Conservation (phyloP, 2,888 invertebrate genomes). For the Elmis aenea region DNA sequence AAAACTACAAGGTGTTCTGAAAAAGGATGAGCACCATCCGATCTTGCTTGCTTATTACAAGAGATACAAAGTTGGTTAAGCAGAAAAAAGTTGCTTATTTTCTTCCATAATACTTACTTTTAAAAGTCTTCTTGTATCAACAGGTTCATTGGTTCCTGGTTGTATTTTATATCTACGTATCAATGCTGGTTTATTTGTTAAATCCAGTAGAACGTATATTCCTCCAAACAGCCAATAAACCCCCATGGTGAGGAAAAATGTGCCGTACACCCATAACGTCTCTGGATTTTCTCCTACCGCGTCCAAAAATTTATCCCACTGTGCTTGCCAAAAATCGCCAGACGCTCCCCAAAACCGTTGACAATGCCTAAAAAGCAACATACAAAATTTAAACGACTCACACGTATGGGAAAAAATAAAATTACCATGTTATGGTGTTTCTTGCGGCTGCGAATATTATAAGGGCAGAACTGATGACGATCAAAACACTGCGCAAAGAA, state of each 20-base stretch:
- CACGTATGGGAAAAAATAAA: neutral
- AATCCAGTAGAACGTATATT: conserved; percentile 69
- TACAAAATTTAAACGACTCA: neutral
- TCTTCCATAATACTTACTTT: no score
- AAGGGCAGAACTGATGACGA: conserved; percentile 68
- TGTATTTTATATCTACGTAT: conserved; percentile 77
- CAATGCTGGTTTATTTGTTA: conserved; percentile 67
- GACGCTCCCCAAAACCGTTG: conserved; percentile 81
- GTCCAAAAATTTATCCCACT: conserved; percentile 70
- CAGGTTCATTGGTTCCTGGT: conserved; percentile 74
- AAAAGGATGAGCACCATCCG: no score
- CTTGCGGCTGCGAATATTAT: conserved; percentile 71
- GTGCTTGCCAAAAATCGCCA: conserved; percentile 78
- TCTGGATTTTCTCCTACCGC: conserved; percentile 63
- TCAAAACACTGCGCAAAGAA: conserved; percentile 59
- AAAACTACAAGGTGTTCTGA: no score
- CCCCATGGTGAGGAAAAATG: conserved; percentile 55
- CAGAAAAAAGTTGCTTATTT: no score
- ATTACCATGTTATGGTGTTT: conserved; percentile 74
- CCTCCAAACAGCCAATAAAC: conserved; percentile 75
- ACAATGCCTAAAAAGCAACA: conserved; percentile 60
- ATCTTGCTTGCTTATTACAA: no score
- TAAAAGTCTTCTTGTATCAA: conserved; percentile 56
- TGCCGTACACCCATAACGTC: conserved; percentile 62
- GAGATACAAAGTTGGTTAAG: no score